Percentiles rank a stretch among this genome's conserved stretches.
Evolutionary conservation across 2,888 invertebrate species (phyloP).

Genomic region (Harpagoxenus sublaevis): DNA sequence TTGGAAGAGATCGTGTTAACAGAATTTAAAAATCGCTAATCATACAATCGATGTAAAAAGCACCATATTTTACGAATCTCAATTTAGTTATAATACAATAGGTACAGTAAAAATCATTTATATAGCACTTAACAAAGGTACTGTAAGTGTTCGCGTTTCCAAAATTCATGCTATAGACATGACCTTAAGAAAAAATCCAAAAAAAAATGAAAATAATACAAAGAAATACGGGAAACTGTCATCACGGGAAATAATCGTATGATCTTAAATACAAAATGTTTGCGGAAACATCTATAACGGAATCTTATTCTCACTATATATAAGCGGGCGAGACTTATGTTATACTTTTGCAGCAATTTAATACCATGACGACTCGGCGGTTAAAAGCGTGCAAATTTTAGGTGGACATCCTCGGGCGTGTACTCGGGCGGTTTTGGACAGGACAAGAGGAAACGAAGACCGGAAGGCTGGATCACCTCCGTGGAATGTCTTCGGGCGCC

Average conservation of each 20-base stretch:
- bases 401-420: constrained; percentile 64
- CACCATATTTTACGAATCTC: background rate
- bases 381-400: constrained; percentile 21
- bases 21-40: background rate
- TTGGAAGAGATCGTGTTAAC: background rate
- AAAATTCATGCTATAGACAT: background rate
- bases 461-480: constrained; percentile 85
- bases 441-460: constrained; percentile 67
- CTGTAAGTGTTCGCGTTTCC: background rate
- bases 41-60: background rate
- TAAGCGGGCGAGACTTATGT: background rate
- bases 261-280: background rate
- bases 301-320: background rate
- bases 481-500: constrained; percentile 86
- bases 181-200: background rate
- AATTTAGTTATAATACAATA: background rate
- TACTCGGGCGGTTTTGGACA: constrained; percentile 52
- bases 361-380: background rate
- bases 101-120: background rate
- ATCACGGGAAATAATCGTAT: background rate
- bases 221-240: background rate
- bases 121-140: background rate
- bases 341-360: background rate
- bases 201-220: background rate
- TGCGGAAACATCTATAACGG: background rate